Evolutionary conservation across 1,140 invertebrate species (phyloP).

Genomic region (Nylanderia fulva): DNA sequence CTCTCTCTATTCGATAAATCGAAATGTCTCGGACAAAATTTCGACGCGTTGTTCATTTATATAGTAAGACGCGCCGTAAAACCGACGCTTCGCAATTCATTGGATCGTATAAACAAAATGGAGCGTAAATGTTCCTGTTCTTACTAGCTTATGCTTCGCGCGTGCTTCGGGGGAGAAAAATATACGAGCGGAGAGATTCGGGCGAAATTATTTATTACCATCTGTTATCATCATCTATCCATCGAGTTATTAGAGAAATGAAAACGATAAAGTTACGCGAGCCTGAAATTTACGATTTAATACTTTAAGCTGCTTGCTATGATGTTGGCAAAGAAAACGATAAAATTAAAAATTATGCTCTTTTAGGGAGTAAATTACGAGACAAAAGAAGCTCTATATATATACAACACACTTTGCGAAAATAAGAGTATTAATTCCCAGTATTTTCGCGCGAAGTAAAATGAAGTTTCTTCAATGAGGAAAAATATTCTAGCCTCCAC

Average conservation of each 20-base stretch:
- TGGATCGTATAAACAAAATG: background rate
- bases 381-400: constrained; percentile 24
- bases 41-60: background rate
- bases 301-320: constrained; percentile 22
- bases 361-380: constrained; percentile 28
- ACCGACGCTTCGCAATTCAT: constrained; percentile 31
- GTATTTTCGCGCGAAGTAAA: background rate
- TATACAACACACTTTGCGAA: constrained; percentile 1
- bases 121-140: background rate
- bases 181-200: background rate
- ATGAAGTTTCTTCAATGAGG: background rate
- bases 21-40: background rate
- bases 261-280: constrained; percentile 47
- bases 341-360: constrained; percentile 57
- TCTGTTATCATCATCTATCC: background rate
- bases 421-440: constrained; percentile 31
- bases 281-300: constrained; percentile 43
- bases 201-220: constrained; percentile 11
- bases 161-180: background rate
- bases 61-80: constrained; percentile 26
- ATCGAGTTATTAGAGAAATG: background rate
- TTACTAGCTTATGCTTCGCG: background rate
- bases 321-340: constrained; percentile 15
- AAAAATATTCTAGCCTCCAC: background rate
- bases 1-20: constrained; percentile 17